phyloP scores from a whole-genome alignment of 2,113 vertebrate species.

The Alosa alosa region DNA sequence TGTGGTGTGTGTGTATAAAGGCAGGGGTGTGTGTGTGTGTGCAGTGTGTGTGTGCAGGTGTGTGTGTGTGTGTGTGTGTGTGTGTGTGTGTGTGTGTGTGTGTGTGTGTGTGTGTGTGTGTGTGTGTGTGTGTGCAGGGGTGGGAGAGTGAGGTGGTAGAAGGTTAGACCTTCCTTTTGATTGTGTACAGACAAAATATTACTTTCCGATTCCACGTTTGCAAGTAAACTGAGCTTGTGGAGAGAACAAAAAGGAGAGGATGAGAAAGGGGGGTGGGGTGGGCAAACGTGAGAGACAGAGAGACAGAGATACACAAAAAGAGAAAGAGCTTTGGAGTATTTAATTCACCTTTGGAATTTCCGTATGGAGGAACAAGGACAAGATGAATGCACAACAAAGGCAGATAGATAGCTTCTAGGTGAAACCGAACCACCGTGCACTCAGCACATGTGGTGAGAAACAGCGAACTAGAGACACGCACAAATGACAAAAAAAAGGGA shows the following conservation, averaged over 20 bases:
- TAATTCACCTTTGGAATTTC: slow-evolving; percentile 54
- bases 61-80: not conserved
- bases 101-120: not conserved
- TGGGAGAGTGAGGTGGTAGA: not conserved
- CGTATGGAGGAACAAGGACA: slow-evolving; percentile 42
- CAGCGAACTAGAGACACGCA: slow-evolving; percentile 39
- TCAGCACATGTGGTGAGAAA: slow-evolving; percentile 25
- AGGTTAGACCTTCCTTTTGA: slow-evolving; percentile 36
- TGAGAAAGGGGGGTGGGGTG: not conserved
- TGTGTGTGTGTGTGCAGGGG: not conserved
- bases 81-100: not conserved
- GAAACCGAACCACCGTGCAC: slow-evolving; percentile 43
- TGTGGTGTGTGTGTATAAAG: not conserved
- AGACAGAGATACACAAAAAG: not conserved
- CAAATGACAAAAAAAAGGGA: slow-evolving; percentile 40
- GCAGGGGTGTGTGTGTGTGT: not conserved
- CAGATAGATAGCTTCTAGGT: slow-evolving; percentile 33
- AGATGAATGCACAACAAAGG: slow-evolving; percentile 44
- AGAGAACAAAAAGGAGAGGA: slow-evolving; percentile 36
- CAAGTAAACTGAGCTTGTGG: slow-evolving; percentile 49
- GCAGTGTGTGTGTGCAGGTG: too few relatives aligned
- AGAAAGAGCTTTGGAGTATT: slow-evolving; percentile 33
- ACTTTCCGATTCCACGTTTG: slow-evolving; percentile 43
- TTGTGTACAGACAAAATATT: slow-evolving; percentile 45
- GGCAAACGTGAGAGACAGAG: not conserved